Percentiles rank a stretch among this genome's conserved stretches.
Evolutionary conservation across 1,140 invertebrate species (phyloP).

Genomic region (Zaprionus gabonicus): DNA sequence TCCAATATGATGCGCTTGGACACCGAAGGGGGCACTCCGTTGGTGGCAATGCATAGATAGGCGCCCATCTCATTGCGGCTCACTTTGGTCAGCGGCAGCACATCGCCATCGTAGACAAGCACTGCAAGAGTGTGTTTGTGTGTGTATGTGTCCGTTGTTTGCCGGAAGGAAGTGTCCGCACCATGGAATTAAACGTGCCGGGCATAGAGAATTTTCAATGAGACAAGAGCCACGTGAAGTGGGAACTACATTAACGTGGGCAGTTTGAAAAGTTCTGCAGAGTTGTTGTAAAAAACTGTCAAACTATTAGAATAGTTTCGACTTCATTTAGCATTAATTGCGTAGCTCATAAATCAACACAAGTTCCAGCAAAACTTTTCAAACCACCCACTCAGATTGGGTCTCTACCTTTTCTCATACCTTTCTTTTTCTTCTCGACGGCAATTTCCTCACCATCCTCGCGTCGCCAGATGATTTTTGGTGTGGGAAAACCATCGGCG

Average conservation of each 20-base stretch:
- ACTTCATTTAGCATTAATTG: not conserved
- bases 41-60: conserved; percentile 92
- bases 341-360: not conserved
- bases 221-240: conserved; percentile 25
- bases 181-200: conserved; percentile 60
- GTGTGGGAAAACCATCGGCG: conserved; percentile 94
- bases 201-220: conserved; percentile 46
- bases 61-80: conserved; percentile 94
- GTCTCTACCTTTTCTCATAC: conserved; percentile 84
- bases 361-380: conserved; percentile 2
- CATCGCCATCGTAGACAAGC: conserved; percentile 91
- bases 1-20: conserved; percentile 95
- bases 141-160: conserved; percentile 35
- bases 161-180: conserved; percentile 41
- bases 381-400: not conserved
- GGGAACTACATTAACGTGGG: conserved; percentile 5
- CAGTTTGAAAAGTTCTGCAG: conserved; percentile 6
- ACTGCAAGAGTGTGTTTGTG: conserved; percentile 85
- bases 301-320: not conserved
- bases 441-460: conserved; percentile 94
- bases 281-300: not conserved
- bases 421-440: conserved; percentile 92
- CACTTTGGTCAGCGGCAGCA: conserved; percentile 92
- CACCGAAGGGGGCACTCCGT: conserved; percentile 94
- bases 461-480: conserved; percentile 95